Conservation (phyloP, 2,888 invertebrate species). For the Creontiades dilutus region DNA sequence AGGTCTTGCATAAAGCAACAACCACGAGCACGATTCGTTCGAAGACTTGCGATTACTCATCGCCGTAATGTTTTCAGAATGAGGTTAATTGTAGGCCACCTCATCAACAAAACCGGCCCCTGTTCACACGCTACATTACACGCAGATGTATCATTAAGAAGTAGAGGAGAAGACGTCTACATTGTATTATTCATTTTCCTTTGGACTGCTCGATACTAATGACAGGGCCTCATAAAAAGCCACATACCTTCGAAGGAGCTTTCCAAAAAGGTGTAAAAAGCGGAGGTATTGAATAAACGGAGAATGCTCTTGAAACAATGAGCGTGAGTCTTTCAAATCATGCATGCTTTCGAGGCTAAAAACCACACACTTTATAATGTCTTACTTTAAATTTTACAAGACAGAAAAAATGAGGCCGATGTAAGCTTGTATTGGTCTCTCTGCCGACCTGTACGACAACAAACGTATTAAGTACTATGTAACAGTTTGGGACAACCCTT, state of each 20-base stretch:
- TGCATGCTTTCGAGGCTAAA: too few species aligned
- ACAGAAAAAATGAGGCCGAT: too few species aligned
- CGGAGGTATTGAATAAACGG: background rate
- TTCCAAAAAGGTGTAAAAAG: background rate
- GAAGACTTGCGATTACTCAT: background rate
- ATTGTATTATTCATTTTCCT: too few species aligned
- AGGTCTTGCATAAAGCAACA: background rate
- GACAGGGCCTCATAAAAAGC: background rate
- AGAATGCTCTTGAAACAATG: background rate
- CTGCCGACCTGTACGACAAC: too few species aligned
- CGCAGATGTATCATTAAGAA: background rate
- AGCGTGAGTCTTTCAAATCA: background rate
- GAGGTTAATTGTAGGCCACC: constrained; percentile 25
- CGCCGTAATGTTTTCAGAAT: constrained; percentile 1
- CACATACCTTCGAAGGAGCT: background rate
- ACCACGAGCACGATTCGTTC: background rate
- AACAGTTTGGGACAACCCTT: too few species aligned
- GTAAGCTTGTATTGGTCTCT: too few species aligned
- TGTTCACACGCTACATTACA: constrained; percentile 21
- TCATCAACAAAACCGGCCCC: background rate
- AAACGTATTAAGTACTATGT: too few species aligned
- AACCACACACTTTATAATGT: too few species aligned
- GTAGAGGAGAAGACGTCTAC: background rate
- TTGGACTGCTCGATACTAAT: background rate
- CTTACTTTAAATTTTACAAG: too few species aligned